Conservation (phyloP, 2,888 invertebrate genomes). For the Eumerus sabulonum region DNA sequence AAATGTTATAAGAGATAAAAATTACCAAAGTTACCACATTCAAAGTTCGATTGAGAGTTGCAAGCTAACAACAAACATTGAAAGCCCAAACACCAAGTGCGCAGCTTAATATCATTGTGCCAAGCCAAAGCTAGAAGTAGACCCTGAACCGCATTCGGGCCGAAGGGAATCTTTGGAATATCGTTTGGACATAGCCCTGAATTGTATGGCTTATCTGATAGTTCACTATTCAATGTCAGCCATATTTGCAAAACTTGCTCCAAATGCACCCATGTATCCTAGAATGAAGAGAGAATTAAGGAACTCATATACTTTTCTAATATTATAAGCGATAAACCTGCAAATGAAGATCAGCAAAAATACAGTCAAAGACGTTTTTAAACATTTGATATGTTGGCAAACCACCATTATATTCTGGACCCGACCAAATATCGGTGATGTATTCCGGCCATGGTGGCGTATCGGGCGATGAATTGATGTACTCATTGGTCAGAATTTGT, state of each 20-base stretch:
- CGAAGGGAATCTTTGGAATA: conserved; percentile 84
- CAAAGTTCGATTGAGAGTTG: conserved; percentile 80
- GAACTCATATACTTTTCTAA: not conserved
- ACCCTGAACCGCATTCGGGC: conserved; percentile 83
- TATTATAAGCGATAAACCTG: conserved; percentile 76
- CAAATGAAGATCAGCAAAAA: conserved; percentile 84
- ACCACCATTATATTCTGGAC: conserved; percentile 79
- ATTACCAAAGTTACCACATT: conserved; percentile 79
- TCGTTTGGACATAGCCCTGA: conserved; percentile 82
- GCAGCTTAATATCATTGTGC: conserved; percentile 84
- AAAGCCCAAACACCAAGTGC: conserved; percentile 87
- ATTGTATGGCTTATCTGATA: conserved; percentile 77
- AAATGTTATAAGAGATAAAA: conserved; percentile 84
- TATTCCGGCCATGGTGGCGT: conserved; percentile 79
- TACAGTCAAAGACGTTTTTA: conserved; percentile 84
- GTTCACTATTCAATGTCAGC: conserved; percentile 88
- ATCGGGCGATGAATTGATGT: conserved; percentile 75
- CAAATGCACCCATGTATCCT: conserved; percentile 87
- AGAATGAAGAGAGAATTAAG: conserved; percentile 53
- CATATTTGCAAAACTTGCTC: conserved; percentile 92
- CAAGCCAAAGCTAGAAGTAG: conserved; percentile 84
- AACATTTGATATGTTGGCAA: conserved; percentile 82
- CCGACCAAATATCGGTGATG: conserved; percentile 80
- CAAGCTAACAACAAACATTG: conserved; percentile 85
- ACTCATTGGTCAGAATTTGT: conserved; percentile 76